phyloP scores from a whole-genome alignment of 30 jellyfish, hydroid and myxozoan genomes.

The Turritopsis rubra region DNA sequence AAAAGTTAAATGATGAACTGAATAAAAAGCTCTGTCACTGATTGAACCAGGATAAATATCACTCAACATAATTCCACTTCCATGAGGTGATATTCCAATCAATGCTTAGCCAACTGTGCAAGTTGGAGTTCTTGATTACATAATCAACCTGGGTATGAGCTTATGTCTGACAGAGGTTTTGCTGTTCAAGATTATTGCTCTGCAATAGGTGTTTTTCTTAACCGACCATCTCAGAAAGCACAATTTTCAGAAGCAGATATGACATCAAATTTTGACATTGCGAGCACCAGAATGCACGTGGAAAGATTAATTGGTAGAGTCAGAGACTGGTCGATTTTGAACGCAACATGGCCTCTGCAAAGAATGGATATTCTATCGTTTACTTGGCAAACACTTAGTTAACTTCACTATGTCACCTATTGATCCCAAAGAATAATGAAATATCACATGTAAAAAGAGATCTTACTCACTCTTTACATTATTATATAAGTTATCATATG shows the following conservation, averaged over 20 bases:
- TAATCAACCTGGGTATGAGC: constrained; percentile 34
- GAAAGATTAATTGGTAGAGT: constrained; percentile 45
- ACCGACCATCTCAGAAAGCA: constrained; percentile 27
- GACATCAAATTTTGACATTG: constrained; percentile 34
- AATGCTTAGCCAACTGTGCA: no score
- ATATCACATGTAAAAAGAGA: not conserved
- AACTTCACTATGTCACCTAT: constrained; percentile 38
- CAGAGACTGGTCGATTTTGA: constrained; percentile 40
- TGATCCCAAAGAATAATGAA: constrained; percentile 20
- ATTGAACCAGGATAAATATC: no score
- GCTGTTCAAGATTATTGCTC: constrained; percentile 31
- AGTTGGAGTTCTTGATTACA: constrained; percentile 29
- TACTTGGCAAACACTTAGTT: constrained; percentile 33
- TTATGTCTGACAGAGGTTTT: constrained; percentile 42
- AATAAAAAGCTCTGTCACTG: no score
- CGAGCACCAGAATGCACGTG: constrained; percentile 36
- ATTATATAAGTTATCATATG: not conserved
- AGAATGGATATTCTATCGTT: constrained; percentile 25
- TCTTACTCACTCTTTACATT: not conserved
- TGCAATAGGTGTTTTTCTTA: constrained; percentile 26
- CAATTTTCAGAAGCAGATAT: constrained; percentile 28
- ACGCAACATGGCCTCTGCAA: constrained; percentile 40
- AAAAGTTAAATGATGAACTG: no score
- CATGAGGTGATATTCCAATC: no score
- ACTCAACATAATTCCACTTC: no score